Base-by-base conservation (phyloP, 2,113 vertebrate genomes). In the Petromus typicus region DNA sequence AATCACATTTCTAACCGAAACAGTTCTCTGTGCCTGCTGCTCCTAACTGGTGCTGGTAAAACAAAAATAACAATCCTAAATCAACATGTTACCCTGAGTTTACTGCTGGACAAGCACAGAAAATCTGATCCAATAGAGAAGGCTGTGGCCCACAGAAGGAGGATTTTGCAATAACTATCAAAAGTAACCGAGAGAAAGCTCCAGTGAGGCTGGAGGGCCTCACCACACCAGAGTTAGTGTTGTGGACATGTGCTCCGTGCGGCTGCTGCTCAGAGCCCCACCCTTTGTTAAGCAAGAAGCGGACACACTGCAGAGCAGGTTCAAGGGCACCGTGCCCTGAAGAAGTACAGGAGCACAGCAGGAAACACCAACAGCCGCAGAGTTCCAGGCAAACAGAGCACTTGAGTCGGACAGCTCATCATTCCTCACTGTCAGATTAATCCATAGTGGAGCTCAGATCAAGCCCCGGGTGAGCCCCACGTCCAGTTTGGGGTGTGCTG, bases 61-160 rank as follows among this genome's bases (percentile, higher is more conserved):
- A 93, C 48, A 51, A 84, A 95, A 90, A 76, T 81, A 85, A 84
- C 27, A 63, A 56, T 61, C 90, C 84, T 91, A 51, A 97, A 61
- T 94, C 66, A 48, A 7, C 22, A 0, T 11, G 1, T 67, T 48
- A 94, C 30, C 81, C 67, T 79, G 56, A 73, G 54, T 89, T 85
- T 64, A 37, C 23, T 59, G 13, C 57, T 83, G 67, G 80, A 14
- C 56, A 64, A 89, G 32, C 43, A 87, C 40, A 32, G 17, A 71
- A 91, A 93, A 83, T 75, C 48, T 54, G 40, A 83, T 64, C 45
- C 75, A 40, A 30, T 56, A 11, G 40, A 61, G 37, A 93, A 25
- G 9, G 40, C 66, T 63, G 56, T 4, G 0, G 12, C 16, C 25
- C 67, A 13, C 40, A 63, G 37, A 69, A 18, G 34, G 17, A 25